Evolutionary conservation across 2,113 vertebrate genomes (phyloP).

Genomic region (Gavia stellata): DNA sequence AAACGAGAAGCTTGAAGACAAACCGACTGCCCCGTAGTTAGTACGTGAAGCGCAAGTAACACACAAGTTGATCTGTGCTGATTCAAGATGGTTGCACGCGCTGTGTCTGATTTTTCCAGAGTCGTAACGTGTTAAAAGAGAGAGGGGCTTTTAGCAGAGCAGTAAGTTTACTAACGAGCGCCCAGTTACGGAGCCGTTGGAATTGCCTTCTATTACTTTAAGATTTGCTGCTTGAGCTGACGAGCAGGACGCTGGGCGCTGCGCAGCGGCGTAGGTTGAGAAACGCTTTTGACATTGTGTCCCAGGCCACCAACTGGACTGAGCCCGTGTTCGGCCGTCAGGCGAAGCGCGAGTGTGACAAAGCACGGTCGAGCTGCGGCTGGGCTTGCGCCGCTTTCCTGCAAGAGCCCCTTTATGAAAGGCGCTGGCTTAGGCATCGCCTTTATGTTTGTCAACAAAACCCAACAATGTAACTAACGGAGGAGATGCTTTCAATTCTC

Average conservation of each 20-base stretch:
- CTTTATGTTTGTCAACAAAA: neutral
- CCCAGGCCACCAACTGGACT: neutral
- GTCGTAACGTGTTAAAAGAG: neutral
- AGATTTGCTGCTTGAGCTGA: neutral
- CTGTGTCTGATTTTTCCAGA: neutral
- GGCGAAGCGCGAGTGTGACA: neutral
- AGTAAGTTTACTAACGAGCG: neutral
- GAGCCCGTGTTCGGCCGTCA: neutral
- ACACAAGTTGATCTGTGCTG: neutral
- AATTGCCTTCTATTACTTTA: neutral
- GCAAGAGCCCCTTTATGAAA: neutral
- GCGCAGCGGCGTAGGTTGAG: neutral
- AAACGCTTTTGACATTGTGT: neutral
- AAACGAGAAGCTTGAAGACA: neutral
- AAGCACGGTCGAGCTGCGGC: neutral
- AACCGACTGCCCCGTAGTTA: neutral
- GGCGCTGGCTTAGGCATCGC: neutral
- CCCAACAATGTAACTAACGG: rapidly evolving
- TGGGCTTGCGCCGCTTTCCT: neutral
- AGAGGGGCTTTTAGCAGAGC: neutral
- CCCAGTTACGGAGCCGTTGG: rapidly evolving
- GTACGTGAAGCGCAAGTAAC: neutral
- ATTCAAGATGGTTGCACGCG: neutral
- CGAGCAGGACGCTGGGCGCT: neutral
- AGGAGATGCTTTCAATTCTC: neutral